phyloP scores from a whole-genome alignment of 2,888 invertebrate species.

The Hydraecia micacea region DNA sequence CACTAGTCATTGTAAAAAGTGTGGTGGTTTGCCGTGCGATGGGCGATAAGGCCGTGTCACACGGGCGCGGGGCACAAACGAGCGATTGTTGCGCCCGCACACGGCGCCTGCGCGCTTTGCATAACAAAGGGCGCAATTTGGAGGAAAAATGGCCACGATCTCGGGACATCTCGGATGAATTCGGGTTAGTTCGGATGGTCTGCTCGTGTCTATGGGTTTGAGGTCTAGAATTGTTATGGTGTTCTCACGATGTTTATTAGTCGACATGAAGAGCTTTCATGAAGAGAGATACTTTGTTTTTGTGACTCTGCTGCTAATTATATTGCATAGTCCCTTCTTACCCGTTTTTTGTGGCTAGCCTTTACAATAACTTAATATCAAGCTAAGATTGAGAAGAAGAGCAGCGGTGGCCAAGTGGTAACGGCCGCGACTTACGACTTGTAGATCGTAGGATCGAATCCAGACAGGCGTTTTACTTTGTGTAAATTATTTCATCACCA shows the following conservation, averaged over 20 bases:
- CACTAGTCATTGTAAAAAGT: conserved; percentile 85
- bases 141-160: conserved; percentile 89
- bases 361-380: neutral
- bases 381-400: too few relatives aligned
- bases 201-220: conserved; percentile 70
- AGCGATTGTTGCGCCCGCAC: conserved; percentile 87
- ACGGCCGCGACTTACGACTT: too few relatives aligned
- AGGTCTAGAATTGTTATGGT: conserved; percentile 47
- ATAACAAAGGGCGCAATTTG: conserved; percentile 90
- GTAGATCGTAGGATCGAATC: too few relatives aligned
- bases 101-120: conserved; percentile 89
- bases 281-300: neutral
- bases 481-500: too few relatives aligned
- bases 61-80: conserved; percentile 83
- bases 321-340: neutral
- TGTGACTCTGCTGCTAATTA: neutral
- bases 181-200: conserved; percentile 74
- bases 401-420: too few relatives aligned
- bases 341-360: neutral
- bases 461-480: too few relatives aligned
- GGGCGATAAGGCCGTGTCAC: conserved; percentile 86
- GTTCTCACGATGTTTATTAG: conserved; percentile 26
- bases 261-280: neutral
- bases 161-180: conserved; percentile 79
- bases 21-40: conserved; percentile 78